These are phyloP conservation scores for Myoxocephalus aenaeus DNA, from an alignment of 2,797 vertebrate genomes.

Conservation along the genomic window DNA sequence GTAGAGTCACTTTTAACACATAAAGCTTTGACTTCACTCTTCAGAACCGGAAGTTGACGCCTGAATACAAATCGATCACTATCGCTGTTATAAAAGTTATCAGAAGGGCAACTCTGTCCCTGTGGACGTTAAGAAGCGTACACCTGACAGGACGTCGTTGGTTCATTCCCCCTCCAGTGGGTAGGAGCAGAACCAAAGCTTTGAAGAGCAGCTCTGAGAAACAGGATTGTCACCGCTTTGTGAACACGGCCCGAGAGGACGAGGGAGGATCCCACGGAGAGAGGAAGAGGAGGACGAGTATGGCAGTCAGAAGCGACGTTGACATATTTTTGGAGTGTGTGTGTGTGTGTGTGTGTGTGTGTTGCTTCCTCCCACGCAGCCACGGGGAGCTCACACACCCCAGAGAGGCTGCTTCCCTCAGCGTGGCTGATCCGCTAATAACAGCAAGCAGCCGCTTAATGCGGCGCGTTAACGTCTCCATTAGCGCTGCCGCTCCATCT, in stretches of 20 bases:
- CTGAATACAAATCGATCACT: too few relatives aligned
- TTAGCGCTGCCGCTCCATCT: neutral
- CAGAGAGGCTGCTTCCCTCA: conserved; percentile 6
- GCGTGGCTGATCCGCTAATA: neutral
- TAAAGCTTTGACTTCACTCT: too few relatives aligned
- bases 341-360: too few relatives aligned
- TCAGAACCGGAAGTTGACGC: too few relatives aligned
- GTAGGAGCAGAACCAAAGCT: conserved; percentile 1
- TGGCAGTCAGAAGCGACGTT: too few relatives aligned
- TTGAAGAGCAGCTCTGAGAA: conserved; percentile 12
- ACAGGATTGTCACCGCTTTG: neutral
- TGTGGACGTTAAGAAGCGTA: neutral
- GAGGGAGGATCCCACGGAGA: neutral
- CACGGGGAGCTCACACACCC: neutral
- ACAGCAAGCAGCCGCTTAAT: neutral
- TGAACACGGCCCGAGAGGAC: neutral
- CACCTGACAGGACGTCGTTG: neutral
- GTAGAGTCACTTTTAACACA: too few relatives aligned
- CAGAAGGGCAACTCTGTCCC: too few relatives aligned
- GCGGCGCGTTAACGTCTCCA: conserved; percentile 41
- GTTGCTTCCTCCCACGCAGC: conserved; percentile 17
- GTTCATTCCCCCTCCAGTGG: neutral
- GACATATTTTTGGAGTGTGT: too few relatives aligned
- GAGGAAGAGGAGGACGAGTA: neutral
- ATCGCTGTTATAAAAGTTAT: too few relatives aligned